Percentiles rank a stretch among this genome's conserved stretches.
phyloP scores from a whole-genome alignment of 2,888 invertebrate genomes.

The Acleris emargana region DNA sequence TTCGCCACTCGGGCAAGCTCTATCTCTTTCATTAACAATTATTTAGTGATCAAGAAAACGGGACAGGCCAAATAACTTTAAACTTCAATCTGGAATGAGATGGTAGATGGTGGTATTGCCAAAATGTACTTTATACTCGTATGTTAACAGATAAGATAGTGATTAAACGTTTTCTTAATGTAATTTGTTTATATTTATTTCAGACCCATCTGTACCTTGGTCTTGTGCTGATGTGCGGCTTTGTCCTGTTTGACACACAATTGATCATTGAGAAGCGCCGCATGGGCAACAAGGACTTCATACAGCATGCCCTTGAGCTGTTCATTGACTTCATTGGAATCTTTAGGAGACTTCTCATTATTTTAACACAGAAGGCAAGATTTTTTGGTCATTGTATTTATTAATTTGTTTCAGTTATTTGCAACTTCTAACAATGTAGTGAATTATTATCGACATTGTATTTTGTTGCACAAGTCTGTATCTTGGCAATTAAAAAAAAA shows the following conservation, averaged over 20 bases:
- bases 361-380: constrained; percentile 93
- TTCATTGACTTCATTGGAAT: constrained; percentile 98
- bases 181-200: constrained; percentile 14
- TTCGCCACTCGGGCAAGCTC: too few relatives aligned
- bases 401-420: neutral
- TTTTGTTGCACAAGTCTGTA: too few relatives aligned
- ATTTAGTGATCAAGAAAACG: too few relatives aligned
- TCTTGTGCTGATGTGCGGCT: constrained; percentile 95
- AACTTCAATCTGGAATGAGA: too few relatives aligned
- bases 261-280: constrained; percentile 96
- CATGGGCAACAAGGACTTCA: constrained; percentile 95
- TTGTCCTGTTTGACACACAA: constrained; percentile 98
- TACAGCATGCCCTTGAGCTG: constrained; percentile 95
- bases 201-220: constrained; percentile 94
- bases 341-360: constrained; percentile 95
- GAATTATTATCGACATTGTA: too few relatives aligned
- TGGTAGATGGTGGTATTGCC: too few relatives aligned
- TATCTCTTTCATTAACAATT: too few relatives aligned
- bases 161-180: neutral
- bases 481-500: too few relatives aligned
- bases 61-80: too few relatives aligned
- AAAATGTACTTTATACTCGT: too few relatives aligned
- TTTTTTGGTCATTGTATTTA: constrained; percentile 3
- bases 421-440: neutral
- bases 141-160: neutral